Evolutionary conservation across 2,797 vertebrate genomes (phyloP), one percentile per base, ranked within the genome.

Genomic region (Kryptopterus vitreolus): DNA sequence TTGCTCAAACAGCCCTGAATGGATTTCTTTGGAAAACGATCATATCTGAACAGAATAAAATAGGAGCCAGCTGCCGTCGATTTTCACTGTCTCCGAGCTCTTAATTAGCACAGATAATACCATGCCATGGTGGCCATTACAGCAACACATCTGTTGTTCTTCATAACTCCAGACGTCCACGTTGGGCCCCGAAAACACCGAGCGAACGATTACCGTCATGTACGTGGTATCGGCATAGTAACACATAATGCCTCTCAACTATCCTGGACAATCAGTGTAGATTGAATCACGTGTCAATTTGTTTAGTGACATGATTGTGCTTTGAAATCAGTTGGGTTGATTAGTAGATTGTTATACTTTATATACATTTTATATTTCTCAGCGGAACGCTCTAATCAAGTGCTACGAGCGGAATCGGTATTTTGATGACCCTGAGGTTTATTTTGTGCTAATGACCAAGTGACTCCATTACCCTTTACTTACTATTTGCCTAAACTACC

Each of bases 101-200:
- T 69, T 78, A 66, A 84, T 68, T 76, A 65, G 75, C 71, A 57
- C 7, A 38, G 33, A 74, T 75, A 68, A 79, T 84, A 55, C 59
- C 55, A n/a, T 61, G 57, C 57, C 61, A 43, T 73, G 71, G 62
- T 76, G 24, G 20, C 43, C 29, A 52, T 80, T 77, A 83, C 76
- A 29, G 76, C n/a, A 76, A 63, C 76, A 73, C 74, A 80, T 83
- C 73, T 74, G 65, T 50, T 76, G 57, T 81, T 48, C 16, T 72
- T 71, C 48, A 24, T 77, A 53, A 78, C 71, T 78, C 61, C 71
- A 84, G 79, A 75, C 66, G 33, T 38, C 76, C 52, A 24, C 69
- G 50, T 18, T 61, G 65, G n/a, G 55, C 48, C 46, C n/a, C 29
- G 8, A 62, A n/a, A 76, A 66, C 65, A 79, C 43, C n/a, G 69